These are phyloP conservation scores for Dicranocentrus wangi DNA, from an alignment of 2,888 invertebrate genomes.

Conservation along the genomic window DNA sequence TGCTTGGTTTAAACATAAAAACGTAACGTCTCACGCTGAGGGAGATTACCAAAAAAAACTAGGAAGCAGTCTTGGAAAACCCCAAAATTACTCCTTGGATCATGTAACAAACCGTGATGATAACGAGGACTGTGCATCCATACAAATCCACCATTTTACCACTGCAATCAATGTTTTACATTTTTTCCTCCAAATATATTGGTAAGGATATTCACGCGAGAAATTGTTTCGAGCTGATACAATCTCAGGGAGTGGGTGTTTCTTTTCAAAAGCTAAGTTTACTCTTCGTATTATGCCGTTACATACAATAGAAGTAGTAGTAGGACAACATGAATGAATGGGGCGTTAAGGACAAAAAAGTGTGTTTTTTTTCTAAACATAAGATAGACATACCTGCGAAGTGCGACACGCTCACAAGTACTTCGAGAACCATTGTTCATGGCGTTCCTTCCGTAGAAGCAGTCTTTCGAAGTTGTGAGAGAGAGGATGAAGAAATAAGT, in stretches of 20 bases:
- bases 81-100: conserved; percentile 51
- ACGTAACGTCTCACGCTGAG: conserved; percentile 26
- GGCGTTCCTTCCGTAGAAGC: conserved; percentile 65
- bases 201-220: conserved; percentile 1
- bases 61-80: conserved; percentile 52
- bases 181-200: too few species aligned
- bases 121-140: conserved; percentile 2
- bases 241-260: neutral
- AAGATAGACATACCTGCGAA: conserved; percentile 70
- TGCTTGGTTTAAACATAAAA: conserved; percentile 11
- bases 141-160: neutral
- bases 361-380: conserved; percentile 14
- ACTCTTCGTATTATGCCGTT: too few species aligned
- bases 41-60: conserved; percentile 28
- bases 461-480: conserved; percentile 48
- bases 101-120: conserved; percentile 38
- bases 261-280: conserved; percentile 33
- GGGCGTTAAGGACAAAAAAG: neutral
- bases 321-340: conserved; percentile 6
- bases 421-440: conserved; percentile 73
- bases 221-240: neutral
- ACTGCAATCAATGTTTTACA: neutral
- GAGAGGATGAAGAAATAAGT: conserved; percentile 27
- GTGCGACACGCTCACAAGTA: conserved; percentile 73
- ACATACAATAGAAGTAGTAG: too few species aligned